These are phyloP conservation scores for Athalia circularis DNA, from an alignment of 2,888 invertebrate species.

Conservation along the genomic window DNA sequence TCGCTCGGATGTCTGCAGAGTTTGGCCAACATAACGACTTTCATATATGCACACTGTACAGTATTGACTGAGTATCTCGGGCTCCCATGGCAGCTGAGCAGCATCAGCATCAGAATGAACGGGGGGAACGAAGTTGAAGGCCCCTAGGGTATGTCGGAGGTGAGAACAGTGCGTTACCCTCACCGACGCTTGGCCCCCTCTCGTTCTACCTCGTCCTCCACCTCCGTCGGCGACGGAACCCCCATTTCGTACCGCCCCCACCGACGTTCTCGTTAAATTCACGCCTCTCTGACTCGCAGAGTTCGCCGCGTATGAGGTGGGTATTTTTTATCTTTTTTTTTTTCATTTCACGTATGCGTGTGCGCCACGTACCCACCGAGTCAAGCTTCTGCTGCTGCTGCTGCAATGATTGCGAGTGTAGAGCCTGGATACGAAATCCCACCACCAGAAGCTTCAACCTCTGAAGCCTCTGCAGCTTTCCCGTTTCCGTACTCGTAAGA, in stretches of 20 bases:
- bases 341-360: slow-evolving; percentile 38
- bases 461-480: slow-evolving; percentile 9
- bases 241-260: neutral
- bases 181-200: slow-evolving; percentile 52
- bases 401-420: slow-evolving; percentile 31
- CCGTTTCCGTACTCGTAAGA: slow-evolving; percentile 21
- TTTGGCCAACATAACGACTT: no score
- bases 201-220: slow-evolving; percentile 27
- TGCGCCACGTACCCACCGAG: slow-evolving; percentile 22
- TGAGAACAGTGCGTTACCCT: slow-evolving; percentile 68
- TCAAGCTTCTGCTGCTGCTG: neutral
- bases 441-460: neutral
- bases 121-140: slow-evolving; percentile 53
- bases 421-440: slow-evolving; percentile 10
- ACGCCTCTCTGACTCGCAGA: slow-evolving; percentile 43
- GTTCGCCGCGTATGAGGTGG: slow-evolving; percentile 9
- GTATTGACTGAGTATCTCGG: no score
- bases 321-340: slow-evolving; percentile 29
- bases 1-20: no score
- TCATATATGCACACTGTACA: no score
- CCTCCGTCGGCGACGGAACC: slow-evolving; percentile 43
- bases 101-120: neutral
- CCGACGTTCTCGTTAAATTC: slow-evolving; percentile 35
- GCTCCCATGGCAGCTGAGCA: no score
- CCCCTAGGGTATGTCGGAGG: slow-evolving; percentile 65